Percentiles rank a stretch among this genome's conserved stretches.
Evolutionary conservation across 2,888 invertebrate genomes (phyloP).

Genomic region (Arge pagana): DNA sequence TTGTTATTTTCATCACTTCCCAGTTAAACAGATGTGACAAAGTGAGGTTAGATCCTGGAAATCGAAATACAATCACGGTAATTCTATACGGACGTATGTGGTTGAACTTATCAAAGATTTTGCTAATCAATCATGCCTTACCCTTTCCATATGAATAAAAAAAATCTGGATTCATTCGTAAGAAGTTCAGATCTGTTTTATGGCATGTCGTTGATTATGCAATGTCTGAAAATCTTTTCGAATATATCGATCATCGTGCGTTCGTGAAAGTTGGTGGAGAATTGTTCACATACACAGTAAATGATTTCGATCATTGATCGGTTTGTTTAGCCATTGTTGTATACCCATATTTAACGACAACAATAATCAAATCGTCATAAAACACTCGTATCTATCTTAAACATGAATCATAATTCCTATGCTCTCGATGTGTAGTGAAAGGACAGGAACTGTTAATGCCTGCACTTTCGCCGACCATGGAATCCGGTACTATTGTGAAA

Average conservation of each 20-base stretch:
- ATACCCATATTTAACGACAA: conserved; percentile 6
- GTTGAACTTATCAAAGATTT: no score
- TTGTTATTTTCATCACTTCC: conserved; percentile 12
- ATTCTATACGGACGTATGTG: no score
- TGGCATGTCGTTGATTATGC: conserved; percentile 9
- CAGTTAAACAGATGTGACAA: no score
- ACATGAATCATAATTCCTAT: conserved; percentile 17
- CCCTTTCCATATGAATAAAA: no score
- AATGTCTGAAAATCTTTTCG: conserved; percentile 3
- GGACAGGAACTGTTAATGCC: conserved; percentile 62
- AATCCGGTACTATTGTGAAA: conserved; percentile 64
- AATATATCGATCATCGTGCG: background rate
- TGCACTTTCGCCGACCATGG: conserved; percentile 68
- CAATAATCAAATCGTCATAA: background rate
- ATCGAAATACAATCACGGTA: no score
- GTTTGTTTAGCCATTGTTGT: no score
- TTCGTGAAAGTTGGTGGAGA: conserved; percentile 11
- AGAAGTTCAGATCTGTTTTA: no score
- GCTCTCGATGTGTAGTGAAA: no score
- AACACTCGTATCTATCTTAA: background rate
- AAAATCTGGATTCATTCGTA: background rate
- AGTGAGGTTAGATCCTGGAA: no score
- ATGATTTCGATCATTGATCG: background rate
- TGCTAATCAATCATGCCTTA: no score
- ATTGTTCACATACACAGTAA: conserved; percentile 2